Percentiles rank a stretch among this genome's conserved stretches.
Evolutionary conservation across 1,140 invertebrate genomes (phyloP).

Genomic region (Varroa destructor): DNA sequence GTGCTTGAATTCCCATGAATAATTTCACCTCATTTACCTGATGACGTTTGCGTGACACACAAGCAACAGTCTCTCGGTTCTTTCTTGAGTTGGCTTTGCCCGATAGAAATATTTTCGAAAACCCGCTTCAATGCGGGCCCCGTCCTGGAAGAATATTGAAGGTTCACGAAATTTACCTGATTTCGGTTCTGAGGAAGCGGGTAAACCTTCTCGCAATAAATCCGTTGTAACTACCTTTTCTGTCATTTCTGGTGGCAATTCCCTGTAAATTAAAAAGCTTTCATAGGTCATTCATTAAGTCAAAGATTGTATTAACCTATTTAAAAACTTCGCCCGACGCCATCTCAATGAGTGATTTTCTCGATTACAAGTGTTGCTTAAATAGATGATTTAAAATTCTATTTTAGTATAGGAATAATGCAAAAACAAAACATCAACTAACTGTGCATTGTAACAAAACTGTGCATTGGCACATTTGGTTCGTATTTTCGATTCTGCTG

Average conservation of each 20-base stretch:
- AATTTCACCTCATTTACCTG: background rate
- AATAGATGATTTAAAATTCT: too few species aligned
- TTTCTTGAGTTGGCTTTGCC: slow-evolving; percentile 59
- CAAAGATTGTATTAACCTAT: too few species aligned
- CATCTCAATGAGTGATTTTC: too few species aligned
- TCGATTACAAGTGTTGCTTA: too few species aligned
- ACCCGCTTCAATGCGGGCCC: slow-evolving; percentile 86
- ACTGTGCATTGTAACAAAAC: too few species aligned
- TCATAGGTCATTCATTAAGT: too few species aligned
- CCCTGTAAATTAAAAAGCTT: slow-evolving; percentile 45
- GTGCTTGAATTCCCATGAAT: too few species aligned
- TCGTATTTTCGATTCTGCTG: too few species aligned
- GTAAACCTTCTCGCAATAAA: slow-evolving; percentile 81
- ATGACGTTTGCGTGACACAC: slow-evolving; percentile 98
- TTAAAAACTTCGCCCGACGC: too few species aligned
- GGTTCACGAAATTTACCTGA: background rate
- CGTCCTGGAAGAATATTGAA: slow-evolving; percentile 72
- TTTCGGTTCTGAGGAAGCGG: slow-evolving; percentile 66
- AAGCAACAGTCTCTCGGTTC: slow-evolving; percentile 74
- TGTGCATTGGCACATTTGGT: too few species aligned
- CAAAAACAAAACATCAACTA: too few species aligned
- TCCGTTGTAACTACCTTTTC: slow-evolving; percentile 47
- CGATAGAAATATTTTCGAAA: slow-evolving; percentile 88
- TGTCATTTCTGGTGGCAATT: slow-evolving; percentile 44
- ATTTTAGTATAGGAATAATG: too few species aligned